Conservation (phyloP, 2,113 vertebrate species). For the Chaenogobius annularis region DNA sequence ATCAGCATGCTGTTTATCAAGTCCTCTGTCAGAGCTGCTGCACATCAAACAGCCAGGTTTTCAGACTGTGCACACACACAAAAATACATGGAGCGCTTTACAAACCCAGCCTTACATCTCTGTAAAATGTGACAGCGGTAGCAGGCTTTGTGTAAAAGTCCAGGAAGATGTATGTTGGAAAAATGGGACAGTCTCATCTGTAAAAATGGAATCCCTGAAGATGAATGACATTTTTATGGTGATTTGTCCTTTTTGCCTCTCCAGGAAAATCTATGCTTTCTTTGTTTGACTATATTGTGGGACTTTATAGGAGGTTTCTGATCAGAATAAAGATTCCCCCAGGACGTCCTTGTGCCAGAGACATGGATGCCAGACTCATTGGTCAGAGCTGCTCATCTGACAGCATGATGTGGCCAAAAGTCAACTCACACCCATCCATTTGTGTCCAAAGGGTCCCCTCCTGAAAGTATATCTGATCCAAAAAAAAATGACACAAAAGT, state of each 20-base stretch:
- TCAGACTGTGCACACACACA: conserved; percentile 40
- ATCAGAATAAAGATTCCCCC: conserved; percentile 67
- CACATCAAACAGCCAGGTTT: conserved; percentile 57
- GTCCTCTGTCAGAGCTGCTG: conserved; percentile 63
- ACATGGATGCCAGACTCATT: conserved; percentile 67
- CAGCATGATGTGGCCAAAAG: conserved; percentile 51
- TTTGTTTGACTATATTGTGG: conserved; percentile 53
- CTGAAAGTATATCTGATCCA: conserved; percentile 21
- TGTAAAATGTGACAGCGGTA: conserved; percentile 51
- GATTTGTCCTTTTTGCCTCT: conserved; percentile 44
- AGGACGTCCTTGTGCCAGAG: conserved; percentile 55
- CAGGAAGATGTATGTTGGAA: conserved; percentile 39
- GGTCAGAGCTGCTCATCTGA: conserved; percentile 69
- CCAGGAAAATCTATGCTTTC: conserved; percentile 26
- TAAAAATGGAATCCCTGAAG: conserved; percentile 47
- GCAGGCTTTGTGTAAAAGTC: conserved; percentile 46
- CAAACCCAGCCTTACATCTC: conserved; percentile 41
- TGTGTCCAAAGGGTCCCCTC: conserved; percentile 46
- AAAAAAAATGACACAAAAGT: conserved; percentile 19
- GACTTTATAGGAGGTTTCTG: conserved; percentile 63
- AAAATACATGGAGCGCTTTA: conserved; percentile 54
- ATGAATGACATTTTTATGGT: conserved; percentile 61
- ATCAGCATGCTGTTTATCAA: conserved; percentile 69
- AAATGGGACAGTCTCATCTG: conserved; percentile 49
- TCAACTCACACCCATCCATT: conserved; percentile 67